Percentiles rank a stretch among this genome's conserved stretches.
phyloP scores from a whole-genome alignment of 1,140 invertebrate species.

The Plodia interpunctella region DNA sequence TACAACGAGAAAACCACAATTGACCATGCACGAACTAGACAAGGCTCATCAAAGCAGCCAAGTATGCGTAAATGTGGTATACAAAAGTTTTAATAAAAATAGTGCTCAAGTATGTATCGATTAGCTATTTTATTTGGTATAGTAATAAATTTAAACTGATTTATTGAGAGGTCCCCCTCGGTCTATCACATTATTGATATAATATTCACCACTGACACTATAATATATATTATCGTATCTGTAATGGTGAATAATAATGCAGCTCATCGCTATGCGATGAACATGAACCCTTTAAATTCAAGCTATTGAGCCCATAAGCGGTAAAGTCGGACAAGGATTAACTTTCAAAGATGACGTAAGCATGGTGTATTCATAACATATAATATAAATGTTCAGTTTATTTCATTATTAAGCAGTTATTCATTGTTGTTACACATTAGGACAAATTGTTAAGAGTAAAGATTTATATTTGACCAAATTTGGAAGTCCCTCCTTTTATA shows the following conservation, averaged over 20 bases:
- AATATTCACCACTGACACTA: neutral
- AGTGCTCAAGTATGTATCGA: too few species aligned
- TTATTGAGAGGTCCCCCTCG: too few species aligned
- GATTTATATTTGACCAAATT: too few species aligned
- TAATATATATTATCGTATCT: neutral
- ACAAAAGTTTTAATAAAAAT: too few species aligned
- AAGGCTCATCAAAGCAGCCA: neutral
- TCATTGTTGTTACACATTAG: too few species aligned
- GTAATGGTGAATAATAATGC: too few species aligned
- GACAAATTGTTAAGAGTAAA: too few species aligned
- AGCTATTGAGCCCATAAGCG: neutral
- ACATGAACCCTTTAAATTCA: conserved; percentile 3
- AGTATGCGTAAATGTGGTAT: neutral
- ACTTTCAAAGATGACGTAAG: conserved; percentile 14
- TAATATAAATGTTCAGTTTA: too few species aligned
- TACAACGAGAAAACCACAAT: neutral
- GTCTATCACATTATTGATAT: too few species aligned
- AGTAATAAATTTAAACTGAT: too few species aligned
- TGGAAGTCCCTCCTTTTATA: neutral
- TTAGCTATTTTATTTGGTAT: too few species aligned
- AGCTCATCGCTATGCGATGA: neutral
- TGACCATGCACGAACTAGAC: neutral
- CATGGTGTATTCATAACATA: neutral
- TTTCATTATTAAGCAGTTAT: too few species aligned
- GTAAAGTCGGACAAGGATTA: conserved; percentile 10